A percentile compares a stretch with the other conserved stretches of the same genome.
Conservation (phyloP, 2,888 invertebrate genomes). For the Lucinisca nassula region DNA sequence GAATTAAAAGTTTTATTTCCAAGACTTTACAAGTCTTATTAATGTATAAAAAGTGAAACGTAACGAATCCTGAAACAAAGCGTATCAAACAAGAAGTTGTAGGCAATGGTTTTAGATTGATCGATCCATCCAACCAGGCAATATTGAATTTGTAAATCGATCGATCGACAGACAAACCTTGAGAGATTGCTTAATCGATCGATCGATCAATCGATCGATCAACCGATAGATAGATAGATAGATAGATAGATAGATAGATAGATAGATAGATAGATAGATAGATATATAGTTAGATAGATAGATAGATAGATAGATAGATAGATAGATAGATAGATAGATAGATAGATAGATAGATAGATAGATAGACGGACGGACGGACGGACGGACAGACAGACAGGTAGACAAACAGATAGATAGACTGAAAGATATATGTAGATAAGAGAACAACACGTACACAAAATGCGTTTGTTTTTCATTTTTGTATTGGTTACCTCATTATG, state of each 20-base stretch:
- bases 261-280: neutral
- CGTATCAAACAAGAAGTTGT: neutral
- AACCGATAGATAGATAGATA: neutral
- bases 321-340: conserved; percentile 4
- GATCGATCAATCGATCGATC: neutral
- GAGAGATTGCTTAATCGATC: neutral
- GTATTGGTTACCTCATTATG: neutral
- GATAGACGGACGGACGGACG: neutral
- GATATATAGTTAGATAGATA: neutral
- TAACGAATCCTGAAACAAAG: neutral
- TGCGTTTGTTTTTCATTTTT: neutral
- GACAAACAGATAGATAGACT: neutral
- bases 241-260: neutral
- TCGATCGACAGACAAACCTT: neutral
- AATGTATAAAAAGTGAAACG: too few species aligned
- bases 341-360: conserved; percentile 4
- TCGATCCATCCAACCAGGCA: neutral
- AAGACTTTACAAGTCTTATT: too few species aligned
- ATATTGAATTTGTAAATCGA: neutral
- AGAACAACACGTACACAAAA: neutral
- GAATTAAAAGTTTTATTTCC: too few species aligned
- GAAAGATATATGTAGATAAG: neutral
- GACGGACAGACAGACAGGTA: neutral
- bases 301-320: neutral
- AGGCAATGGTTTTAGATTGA: neutral